A percentile compares a stretch with the other conserved stretches of the same genome.
phyloP scores from a whole-genome alignment of 2,113 vertebrate genomes.

The Cacatua alba region DNA sequence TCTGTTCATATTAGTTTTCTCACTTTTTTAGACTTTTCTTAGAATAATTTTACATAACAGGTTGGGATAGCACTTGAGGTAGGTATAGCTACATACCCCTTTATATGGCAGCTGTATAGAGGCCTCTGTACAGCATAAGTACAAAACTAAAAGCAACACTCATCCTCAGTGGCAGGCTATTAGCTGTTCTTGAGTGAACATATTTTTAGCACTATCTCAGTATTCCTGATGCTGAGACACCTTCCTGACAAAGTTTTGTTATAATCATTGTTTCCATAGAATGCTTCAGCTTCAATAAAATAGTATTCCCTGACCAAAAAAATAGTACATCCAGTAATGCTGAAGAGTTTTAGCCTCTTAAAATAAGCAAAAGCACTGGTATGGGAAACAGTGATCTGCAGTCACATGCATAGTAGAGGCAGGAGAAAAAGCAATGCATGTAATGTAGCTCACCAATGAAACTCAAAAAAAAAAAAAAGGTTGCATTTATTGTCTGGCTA shows the following conservation, averaged over 20 bases:
- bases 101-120: neutral
- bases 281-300: neutral
- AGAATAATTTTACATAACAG: neutral
- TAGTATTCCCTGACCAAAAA: neutral
- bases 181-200: neutral
- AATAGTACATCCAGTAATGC: neutral
- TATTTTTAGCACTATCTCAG: neutral
- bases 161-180: neutral
- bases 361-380: neutral
- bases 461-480: neutral
- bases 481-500: neutral
- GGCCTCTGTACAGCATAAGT: neutral
- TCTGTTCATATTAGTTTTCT: neutral
- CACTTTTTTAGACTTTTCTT: conserved; percentile 27
- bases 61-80: neutral
- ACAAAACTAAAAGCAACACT: neutral
- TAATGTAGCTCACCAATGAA: neutral
- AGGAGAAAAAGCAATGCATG: neutral
- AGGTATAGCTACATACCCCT: neutral
- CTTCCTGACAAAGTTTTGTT: neutral
- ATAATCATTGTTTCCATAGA: neutral
- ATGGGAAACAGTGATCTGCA: neutral
- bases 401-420: neutral
- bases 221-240: neutral
- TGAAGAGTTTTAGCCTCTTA: neutral